Base-by-base conservation (phyloP, 2,113 vertebrate genomes). In the Seriola rivoliana region DNA sequence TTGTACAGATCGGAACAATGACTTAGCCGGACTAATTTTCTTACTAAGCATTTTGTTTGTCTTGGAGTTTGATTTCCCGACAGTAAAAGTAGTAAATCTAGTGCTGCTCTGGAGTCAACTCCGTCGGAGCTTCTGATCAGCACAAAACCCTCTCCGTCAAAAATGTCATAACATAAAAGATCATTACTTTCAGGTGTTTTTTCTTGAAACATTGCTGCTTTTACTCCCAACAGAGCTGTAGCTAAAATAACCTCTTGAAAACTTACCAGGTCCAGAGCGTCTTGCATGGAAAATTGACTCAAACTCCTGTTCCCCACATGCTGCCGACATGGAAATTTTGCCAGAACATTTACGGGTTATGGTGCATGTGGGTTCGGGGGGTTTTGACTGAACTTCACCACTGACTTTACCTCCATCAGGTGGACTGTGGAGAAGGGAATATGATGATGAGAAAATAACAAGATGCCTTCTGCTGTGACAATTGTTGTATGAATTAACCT, bases 401-500 rank as follows among this genome's bases (percentile, higher is more conserved):
- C 87, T 85, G 81, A 78, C 72, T 82, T 90, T 46, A 57, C 42
- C 77, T 82, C 70, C 64, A 64, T 66, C 60, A 73, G 71, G 85
- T 85, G 69, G 57, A 81, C 80, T 80, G 81, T 91, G 88, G 88
- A 83, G 58, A 71, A 81, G 74, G 74, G 72, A 83, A 79, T 78
- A 84, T 55, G 42, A 71, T 75, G 38, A 69, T 82, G 63, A 77
- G 36, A 80, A 81, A 92, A 84, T 89, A 81, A 92, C 88, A 75
- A 85, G 89, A 94, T 95, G 93, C 94, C 94, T 95, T 95, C 91
- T 95, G 94, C 94, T 94, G 92, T 94, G 93, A 95, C 93, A 93
- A 94, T 93, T 92, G 82, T 93, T 92, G 82, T 92, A 91, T 92
- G 75, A 91, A 92, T 92, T 92, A 88, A 85, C 73, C 80, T 90